A percentile compares a stretch with the other conserved stretches of the same genome.
Evolutionary conservation across 2,113 vertebrate genomes (phyloP).

Genomic region (Micromys minutus): DNA sequence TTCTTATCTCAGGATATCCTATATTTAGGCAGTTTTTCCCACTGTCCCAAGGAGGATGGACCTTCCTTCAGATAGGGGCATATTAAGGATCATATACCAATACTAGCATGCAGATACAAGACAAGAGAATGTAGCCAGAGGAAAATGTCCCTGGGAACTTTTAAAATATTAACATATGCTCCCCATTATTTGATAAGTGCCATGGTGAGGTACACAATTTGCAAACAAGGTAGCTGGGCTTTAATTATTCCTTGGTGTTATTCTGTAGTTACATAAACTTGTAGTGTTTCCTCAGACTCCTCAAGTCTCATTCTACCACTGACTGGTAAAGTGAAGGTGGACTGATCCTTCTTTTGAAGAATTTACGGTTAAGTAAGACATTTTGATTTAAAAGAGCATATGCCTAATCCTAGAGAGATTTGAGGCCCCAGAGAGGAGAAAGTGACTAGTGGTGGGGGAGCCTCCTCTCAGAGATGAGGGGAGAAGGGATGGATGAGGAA

Average conservation of each 20-base stretch:
- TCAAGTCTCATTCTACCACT: neutral
- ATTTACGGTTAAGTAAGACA: constrained; percentile 2
- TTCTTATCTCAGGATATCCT: neutral
- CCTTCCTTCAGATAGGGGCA: neutral
- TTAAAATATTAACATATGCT: neutral
- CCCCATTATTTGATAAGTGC: neutral
- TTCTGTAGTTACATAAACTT: neutral
- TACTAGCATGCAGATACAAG: neutral
- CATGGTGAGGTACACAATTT: neutral
- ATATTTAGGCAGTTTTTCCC: constrained; percentile 44
- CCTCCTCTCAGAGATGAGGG: too few species aligned
- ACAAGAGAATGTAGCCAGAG: neutral
- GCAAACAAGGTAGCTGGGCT: neutral
- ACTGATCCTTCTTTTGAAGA: neutral
- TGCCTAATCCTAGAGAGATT: too few species aligned
- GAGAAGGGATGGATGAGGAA: too few species aligned
- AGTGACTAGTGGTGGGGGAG: too few species aligned
- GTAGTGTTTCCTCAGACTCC: neutral
- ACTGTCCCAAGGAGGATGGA: neutral
- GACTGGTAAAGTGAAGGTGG: neutral
- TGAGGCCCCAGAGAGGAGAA: too few species aligned
- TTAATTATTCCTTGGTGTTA: neutral
- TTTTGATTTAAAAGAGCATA: neutral
- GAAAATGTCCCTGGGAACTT: neutral
- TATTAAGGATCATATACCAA: neutral